These are phyloP conservation scores for Metaphire vulgaris DNA, from an alignment of 1,140 invertebrate genomes.

Conservation along the genomic window DNA sequence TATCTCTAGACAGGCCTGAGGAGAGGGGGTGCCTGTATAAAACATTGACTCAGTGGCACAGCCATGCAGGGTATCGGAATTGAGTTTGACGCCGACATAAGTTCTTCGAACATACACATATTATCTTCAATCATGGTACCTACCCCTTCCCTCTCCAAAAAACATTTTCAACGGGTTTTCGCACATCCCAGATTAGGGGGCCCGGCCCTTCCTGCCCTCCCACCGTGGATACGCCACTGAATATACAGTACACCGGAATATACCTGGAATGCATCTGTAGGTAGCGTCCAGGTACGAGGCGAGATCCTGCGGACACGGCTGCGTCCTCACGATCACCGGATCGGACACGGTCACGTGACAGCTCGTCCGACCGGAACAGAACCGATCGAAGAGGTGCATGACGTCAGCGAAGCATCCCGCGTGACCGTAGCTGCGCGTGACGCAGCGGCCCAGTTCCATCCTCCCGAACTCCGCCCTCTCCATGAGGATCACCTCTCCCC, in stretches of 20 bases:
- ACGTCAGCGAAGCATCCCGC: conserved; percentile 24
- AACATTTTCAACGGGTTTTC: background rate
- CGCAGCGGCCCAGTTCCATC: conserved; percentile 17
- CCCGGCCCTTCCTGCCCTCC: too few relatives aligned
- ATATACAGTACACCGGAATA: background rate
- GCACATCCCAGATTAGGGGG: background rate
- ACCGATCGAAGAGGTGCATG: conserved; percentile 14
- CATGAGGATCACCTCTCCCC: conserved; percentile 23
- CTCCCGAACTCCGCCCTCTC: conserved; percentile 20
- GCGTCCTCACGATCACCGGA: background rate
- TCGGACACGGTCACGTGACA: conserved; percentile 17
- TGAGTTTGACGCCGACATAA: too few relatives aligned
- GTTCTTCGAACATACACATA: too few relatives aligned
- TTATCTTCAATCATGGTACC: background rate
- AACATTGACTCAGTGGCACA: too few relatives aligned
- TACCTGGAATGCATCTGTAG: conserved; percentile 26
- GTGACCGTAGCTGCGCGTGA: conserved; percentile 20
- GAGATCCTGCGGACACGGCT: conserved; percentile 26
- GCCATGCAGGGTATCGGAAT: too few relatives aligned
- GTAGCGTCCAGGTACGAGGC: conserved; percentile 23
- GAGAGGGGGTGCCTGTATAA: too few relatives aligned
- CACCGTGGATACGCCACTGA: too few relatives aligned
- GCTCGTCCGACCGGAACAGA: conserved; percentile 18
- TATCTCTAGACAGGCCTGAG: too few relatives aligned
- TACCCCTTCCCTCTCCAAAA: background rate